These are phyloP conservation scores for Rissa tridactyla DNA, from an alignment of 2,113 vertebrate species.

Conservation along the genomic window DNA sequence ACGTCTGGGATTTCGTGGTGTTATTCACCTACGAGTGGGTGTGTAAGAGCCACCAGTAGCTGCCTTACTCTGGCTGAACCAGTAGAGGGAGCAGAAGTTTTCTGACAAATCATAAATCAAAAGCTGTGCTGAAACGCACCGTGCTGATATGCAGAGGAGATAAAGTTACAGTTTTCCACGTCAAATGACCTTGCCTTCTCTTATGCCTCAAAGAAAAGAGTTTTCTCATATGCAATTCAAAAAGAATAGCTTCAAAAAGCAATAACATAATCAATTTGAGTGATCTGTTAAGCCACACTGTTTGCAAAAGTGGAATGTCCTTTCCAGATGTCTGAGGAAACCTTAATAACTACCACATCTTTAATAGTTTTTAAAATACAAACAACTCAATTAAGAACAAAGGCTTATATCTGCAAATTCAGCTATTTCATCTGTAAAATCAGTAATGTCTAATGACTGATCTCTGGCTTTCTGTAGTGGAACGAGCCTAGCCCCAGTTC, in stretches of 20 bases:
- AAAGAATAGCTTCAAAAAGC: background rate
- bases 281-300: background rate
- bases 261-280: fast-evolving
- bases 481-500: background rate
- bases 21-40: fast-evolving
- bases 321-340: background rate
- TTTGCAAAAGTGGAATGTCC: background rate
- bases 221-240: fast-evolving
- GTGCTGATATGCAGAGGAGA: background rate
- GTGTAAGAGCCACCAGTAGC: background rate
- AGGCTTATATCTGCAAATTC: background rate
- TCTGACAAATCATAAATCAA: background rate
- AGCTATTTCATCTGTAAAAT: background rate
- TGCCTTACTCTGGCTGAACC: background rate
- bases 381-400: background rate
- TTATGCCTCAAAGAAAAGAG: background rate
- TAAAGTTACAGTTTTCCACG: background rate
- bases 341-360: background rate
- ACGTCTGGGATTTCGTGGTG: fast-evolving
- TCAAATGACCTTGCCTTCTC: background rate
- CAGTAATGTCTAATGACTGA: background rate
- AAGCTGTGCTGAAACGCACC: background rate
- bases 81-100: constrained; percentile 45
- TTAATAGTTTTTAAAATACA: background rate
- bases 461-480: background rate